Conservation (phyloP, 2,113 vertebrate species). For the Corythornis cristatus region DNA sequence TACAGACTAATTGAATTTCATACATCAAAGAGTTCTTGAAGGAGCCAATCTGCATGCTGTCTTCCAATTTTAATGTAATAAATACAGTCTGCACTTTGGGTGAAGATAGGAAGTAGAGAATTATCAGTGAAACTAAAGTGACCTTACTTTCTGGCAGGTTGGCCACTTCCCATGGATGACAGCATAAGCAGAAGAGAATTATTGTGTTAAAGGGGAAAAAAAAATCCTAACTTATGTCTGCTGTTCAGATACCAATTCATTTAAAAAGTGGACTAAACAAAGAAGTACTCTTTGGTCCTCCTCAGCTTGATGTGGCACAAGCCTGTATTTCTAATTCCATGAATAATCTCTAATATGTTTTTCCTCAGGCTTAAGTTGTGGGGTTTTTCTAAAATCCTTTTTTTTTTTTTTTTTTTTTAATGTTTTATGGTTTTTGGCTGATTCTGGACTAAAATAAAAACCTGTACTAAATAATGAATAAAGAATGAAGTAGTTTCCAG, state of each 20-base stretch:
- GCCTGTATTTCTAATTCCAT: background rate
- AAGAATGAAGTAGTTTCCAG: background rate
- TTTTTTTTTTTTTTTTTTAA: background rate
- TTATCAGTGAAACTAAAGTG: background rate
- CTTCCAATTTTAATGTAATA: background rate
- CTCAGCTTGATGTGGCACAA: background rate
- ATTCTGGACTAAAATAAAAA: background rate
- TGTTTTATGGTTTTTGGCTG: background rate
- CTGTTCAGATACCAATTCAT: background rate
- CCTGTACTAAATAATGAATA: background rate
- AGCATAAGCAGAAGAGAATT: background rate
- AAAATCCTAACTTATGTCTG: background rate
- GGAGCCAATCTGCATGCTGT: background rate
- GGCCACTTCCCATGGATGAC: background rate
- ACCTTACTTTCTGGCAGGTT: background rate
- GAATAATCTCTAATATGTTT: background rate
- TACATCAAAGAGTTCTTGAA: background rate
- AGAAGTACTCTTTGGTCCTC: background rate
- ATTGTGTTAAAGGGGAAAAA: background rate
- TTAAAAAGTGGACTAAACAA: background rate
- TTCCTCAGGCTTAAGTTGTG: background rate
- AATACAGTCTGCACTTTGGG: background rate
- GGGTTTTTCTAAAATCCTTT: background rate
- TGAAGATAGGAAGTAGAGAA: background rate
- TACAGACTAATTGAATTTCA: background rate